Evolutionary conservation across 2,888 invertebrate species (phyloP), one percentile per base, ranked within the genome.

Genomic region (Mayetiola destructor): DNA sequence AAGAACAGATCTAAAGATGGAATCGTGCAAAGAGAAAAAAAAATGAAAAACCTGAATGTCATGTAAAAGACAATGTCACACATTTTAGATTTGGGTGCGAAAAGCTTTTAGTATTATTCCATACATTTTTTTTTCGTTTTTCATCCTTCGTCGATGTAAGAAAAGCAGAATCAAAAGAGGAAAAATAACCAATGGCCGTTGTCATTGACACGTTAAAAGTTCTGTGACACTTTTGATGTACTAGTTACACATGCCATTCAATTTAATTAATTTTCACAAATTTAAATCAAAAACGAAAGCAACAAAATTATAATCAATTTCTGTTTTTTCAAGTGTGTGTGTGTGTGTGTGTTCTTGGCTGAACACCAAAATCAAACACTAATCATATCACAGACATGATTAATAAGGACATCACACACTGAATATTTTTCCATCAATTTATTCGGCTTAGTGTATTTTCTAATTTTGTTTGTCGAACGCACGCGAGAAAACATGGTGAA

Each of bases 121-220:
- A 12, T 4, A 14, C 8, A 16, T 16, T 48, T 48, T 48, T n/a
- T 6, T 48, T 27, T 27, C n/a, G n/a, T n/a, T n/a, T n/a, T n/a
- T n/a, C n/a, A n/a, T n/a, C n/a, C n/a, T n/a, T n/a, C n/a, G n/a
- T n/a, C n/a, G n/a, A n/a, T n/a, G n/a, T n/a, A n/a, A n/a, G n/a
- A n/a, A n/a, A n/a, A n/a, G n/a, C n/a, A n/a, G 48, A 40, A 9
- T 21, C 21, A 14, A 20, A 40, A 36, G 14, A 39, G 23, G 27
- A 6, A 10, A 48, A 27, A 48, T 48, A 48, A 48, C 48, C 48
- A 27, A 14, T 23, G 27, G 48, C 48, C 23, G 48, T 48, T 48
- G 48, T 48, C 27, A 48, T 48, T 48, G 48, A 27, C 48, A 48
- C 48, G 27, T 48, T 32, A 9, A n/a, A n/a, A n/a, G n/a, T 48